Base-by-base conservation (phyloP, 2,888 invertebrate species). In the Dichetophora obliterata region DNA sequence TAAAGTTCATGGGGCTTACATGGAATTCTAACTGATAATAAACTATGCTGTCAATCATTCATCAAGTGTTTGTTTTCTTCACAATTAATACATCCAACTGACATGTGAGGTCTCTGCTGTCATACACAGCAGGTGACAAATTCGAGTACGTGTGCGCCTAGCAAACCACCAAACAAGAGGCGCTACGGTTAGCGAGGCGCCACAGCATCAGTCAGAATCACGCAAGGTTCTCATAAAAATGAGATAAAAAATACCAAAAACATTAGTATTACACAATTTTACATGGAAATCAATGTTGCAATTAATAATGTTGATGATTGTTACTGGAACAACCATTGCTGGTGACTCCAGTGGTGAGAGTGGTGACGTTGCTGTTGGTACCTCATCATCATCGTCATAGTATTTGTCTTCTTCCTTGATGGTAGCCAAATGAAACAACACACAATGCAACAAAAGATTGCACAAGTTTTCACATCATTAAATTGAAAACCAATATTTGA, bases 271-370 rank as follows among this genome's bases (percentile, higher is more conserved):
- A 61, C 11, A 31, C 68, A 68, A 11, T 52, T 65, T 66, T 65
- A 65, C 74, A 66, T n/a, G 66, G 66, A 74, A 74, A 74, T 74
- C 74, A 74, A 54, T 65, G 54, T 43, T 34, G 74, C 74, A 65
- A 74, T 74, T 74, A 74, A 74, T 74, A 66, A 65, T 52, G 66
- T 54, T 48, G 65, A 52, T 54, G 11, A 63, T 31, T 31, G 34
- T 24, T 27, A 59, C 22, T 24, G 14, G 5, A 22, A 22, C 27
- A 27, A 59, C 19, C 54, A 19, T 5, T 59, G 57, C n/a, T 59
- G 57, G 24, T 61, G 59, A 5, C 54, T 9, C n/a, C 24, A 24
- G 5, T 59, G 57, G 24, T 61, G 59, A 5, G 8, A 52, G 19
- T 71, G 43, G 19, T 59, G 71, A 54, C 11, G 50, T 43, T 19